Evolutionary conservation across 53 echinoderm and acorn worm genomes (phyloP).

Genomic region (Pentamera pediparva): DNA sequence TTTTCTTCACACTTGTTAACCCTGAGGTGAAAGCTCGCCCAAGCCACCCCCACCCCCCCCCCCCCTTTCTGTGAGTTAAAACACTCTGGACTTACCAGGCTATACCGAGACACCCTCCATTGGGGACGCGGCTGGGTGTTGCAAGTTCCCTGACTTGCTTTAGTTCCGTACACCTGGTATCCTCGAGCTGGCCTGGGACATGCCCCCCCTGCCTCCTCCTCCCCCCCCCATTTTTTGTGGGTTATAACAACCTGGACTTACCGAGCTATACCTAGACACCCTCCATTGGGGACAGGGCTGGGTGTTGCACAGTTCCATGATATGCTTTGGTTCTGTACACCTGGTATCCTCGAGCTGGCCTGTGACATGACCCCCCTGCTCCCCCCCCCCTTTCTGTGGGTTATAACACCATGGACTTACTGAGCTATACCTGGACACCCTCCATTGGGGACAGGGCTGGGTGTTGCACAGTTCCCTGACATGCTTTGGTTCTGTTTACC

Average conservation of each 20-base stretch:
- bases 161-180: conserved; percentile 47
- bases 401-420: too few relatives aligned
- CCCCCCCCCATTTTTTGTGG: too few relatives aligned
- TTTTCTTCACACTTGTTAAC: too few relatives aligned
- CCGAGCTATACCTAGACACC: conserved; percentile 54
- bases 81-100: conserved; percentile 74
- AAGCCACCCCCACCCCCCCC: too few relatives aligned
- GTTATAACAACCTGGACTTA: too few relatives aligned
- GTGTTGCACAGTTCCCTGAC: conserved; percentile 61
- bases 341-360: conserved; percentile 34
- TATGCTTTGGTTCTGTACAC: conserved; percentile 49
- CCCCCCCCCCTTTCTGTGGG: too few relatives aligned
- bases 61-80: too few relatives aligned
- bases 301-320: conserved; percentile 59
- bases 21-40: too few relatives aligned
- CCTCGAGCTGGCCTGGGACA: conserved; percentile 27
- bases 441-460: conserved; percentile 68
- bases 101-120: conserved; percentile 64
- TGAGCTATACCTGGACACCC: conserved; percentile 50
- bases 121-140: conserved; percentile 60
- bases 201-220: too few relatives aligned
- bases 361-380: too few relatives aligned
- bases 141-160: conserved; percentile 56
- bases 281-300: conserved; percentile 71
- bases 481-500: conserved; percentile 48